These are phyloP conservation scores for Bradypodion ventrale DNA, from an alignment of 2,797 vertebrate species.

Conservation along the genomic window DNA sequence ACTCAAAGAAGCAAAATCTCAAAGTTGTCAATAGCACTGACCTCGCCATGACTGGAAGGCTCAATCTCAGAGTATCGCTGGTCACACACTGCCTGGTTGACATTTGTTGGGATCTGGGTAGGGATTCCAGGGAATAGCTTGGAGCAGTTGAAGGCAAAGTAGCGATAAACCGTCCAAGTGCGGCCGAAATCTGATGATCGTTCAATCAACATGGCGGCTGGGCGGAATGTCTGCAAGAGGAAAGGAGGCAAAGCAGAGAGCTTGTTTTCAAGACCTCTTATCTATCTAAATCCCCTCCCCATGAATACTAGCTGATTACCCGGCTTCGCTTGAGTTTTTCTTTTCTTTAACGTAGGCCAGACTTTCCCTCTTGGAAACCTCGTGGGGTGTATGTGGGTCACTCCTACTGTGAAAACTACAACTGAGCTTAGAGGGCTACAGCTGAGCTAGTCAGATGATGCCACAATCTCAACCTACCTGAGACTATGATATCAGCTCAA, in stretches of 20 bases:
- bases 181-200: conserved; percentile 81
- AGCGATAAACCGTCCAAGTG: conserved; percentile 85
- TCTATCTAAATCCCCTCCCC: background rate
- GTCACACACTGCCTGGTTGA: conserved; percentile 86
- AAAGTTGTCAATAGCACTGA: conserved; percentile 46
- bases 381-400: too few species aligned
- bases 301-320: too few species aligned
- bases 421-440: too few species aligned
- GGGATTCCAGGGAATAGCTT: conserved; percentile 80
- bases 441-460: too few species aligned
- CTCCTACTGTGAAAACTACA: too few species aligned
- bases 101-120: conserved; percentile 69
- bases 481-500: too few species aligned
- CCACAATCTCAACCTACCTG: too few species aligned
- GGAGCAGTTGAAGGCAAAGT: conserved; percentile 88
- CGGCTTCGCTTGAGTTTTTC: too few species aligned
- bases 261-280: background rate
- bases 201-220: conserved; percentile 88
- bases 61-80: conserved; percentile 88
- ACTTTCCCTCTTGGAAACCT: too few species aligned
- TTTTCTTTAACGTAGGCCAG: too few species aligned
- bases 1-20: too few species aligned
- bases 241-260: fast-evolving
- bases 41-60: conserved; percentile 87
- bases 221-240: conserved; percentile 82